Evolutionary conservation across 2,797 vertebrate genomes (phyloP), one percentile per base, ranked within the genome.

Genomic region (Urocyon cinereoargenteus): DNA sequence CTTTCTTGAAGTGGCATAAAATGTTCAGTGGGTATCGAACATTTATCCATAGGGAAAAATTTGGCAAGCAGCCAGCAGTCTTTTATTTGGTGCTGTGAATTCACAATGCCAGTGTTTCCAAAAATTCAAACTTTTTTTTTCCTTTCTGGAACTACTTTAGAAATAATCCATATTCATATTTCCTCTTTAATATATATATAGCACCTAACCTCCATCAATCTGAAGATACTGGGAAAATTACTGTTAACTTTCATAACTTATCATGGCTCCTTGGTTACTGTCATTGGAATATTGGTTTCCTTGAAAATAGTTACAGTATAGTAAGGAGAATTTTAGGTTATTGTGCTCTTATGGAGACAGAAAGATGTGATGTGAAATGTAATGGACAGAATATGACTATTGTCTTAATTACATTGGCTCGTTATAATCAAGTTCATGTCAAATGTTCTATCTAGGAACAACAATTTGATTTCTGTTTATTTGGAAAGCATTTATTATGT

Each of bases 81-180:
- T 79, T 90, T 92, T 78, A 78, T 95, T 97, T 96, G 91, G 24
- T 68, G 78, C 21, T 81, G 7, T 81, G 40, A 96, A 84, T 95
- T 64, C 45, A 72, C 18, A 95, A 5, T 93, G 51, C n/a, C 49
- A 49, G 57, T 64, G 8, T 93, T 84, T 87, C 49, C 49, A 87
- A 40, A 40, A 40, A 64, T 64, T n/a, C 31, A 64, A 64, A 16
- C 62, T 78, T 51, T 73, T 86, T 88, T 59, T 64, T 19, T 3
- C 45, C 31, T 86, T 95, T 86, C 6, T 95, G 16, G 31, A 92
- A 84, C 51, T 87, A 36, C 94, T 93, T 96, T 84, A 94, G 62
- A 75, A 90, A 77, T 73, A 83, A 59, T 90, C 21, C 24, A 18
- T 86, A 78, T 61, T 96, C 26, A 55, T 92, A 87, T 92, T 90